A percentile compares a stretch with the other conserved stretches of the same genome.
Evolutionary conservation across 2,888 invertebrate genomes (phyloP).

Genomic region (Dendrolimus pini): DNA sequence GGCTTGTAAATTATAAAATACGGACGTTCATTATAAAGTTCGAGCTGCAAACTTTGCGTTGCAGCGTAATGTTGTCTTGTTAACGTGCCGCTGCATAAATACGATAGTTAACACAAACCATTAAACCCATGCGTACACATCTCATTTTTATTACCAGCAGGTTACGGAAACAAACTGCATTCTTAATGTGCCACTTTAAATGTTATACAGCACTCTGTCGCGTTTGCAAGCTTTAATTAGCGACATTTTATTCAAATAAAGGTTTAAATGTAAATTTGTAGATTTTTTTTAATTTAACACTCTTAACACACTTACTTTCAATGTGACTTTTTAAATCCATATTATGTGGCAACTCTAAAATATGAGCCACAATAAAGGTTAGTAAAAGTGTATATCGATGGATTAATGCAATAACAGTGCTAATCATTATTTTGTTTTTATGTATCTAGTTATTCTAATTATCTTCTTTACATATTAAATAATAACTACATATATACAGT

Average conservation of each 20-base stretch:
- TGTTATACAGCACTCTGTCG: background rate
- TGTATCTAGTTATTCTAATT: too few species aligned
- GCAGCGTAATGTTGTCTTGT: slow-evolving; percentile 51
- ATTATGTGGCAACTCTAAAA: background rate
- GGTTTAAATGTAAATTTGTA: too few species aligned
- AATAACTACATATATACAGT: too few species aligned
- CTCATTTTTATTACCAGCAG: slow-evolving; percentile 34
- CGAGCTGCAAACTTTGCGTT: slow-evolving; percentile 40
- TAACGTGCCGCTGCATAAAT: slow-evolving; percentile 55
- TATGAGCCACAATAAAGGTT: background rate
- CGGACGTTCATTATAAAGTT: slow-evolving; percentile 56
- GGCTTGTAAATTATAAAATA: slow-evolving; percentile 49
- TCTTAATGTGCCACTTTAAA: slow-evolving; percentile 15
- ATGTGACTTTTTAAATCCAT: background rate
- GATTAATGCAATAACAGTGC: too few species aligned
- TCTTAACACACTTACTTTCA: background rate
- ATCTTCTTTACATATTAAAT: too few species aligned
- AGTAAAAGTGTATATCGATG: too few species aligned
- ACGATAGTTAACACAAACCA: slow-evolving; percentile 36
- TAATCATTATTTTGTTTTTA: too few species aligned
- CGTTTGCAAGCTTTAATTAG: background rate
- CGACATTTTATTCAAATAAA: background rate
- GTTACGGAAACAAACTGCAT: slow-evolving; percentile 32
- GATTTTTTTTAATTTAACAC: background rate
- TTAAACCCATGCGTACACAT: slow-evolving; percentile 33